Percentiles rank a stretch among this genome's conserved stretches.
Conservation (phyloP, 2,113 vertebrate species). For the Motacilla tschutschensis region DNA sequence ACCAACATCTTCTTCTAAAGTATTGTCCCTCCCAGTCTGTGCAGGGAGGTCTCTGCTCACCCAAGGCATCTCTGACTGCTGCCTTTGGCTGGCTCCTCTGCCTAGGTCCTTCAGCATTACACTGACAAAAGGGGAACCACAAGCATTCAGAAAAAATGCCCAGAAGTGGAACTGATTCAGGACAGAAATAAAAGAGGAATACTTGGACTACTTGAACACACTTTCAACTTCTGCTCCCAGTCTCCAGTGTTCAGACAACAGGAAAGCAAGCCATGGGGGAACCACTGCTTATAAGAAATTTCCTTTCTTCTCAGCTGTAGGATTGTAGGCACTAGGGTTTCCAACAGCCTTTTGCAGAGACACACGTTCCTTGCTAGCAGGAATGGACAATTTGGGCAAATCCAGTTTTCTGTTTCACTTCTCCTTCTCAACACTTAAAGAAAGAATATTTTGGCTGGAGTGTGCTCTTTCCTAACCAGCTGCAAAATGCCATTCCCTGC, state of each 20-base stretch:
- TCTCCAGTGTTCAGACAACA: background rate
- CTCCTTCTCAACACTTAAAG: background rate
- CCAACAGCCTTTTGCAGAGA: background rate
- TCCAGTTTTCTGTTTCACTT: background rate
- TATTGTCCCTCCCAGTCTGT: too few relatives aligned
- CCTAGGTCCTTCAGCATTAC: background rate
- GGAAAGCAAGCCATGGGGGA: background rate
- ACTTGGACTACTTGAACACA: background rate
- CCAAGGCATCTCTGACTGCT: background rate
- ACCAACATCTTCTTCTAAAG: background rate
- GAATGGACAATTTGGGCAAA: background rate
- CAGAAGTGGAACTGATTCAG: background rate
- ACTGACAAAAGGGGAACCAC: fast-evolving
- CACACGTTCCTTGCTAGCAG: background rate
- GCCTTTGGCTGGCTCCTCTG: background rate
- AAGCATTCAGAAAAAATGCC: background rate
- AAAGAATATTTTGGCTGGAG: background rate
- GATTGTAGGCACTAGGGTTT: background rate
- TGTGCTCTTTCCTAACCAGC: background rate
- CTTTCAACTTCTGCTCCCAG: background rate
- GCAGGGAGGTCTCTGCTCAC: background rate
- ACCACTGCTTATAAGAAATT: background rate
- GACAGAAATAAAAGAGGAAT: background rate
- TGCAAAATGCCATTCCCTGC: background rate
- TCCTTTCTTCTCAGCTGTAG: background rate